Percentiles rank a stretch among this genome's conserved stretches.
Evolutionary conservation across 2,113 vertebrate genomes (phyloP).

Genomic region (Rhineura floridana): DNA sequence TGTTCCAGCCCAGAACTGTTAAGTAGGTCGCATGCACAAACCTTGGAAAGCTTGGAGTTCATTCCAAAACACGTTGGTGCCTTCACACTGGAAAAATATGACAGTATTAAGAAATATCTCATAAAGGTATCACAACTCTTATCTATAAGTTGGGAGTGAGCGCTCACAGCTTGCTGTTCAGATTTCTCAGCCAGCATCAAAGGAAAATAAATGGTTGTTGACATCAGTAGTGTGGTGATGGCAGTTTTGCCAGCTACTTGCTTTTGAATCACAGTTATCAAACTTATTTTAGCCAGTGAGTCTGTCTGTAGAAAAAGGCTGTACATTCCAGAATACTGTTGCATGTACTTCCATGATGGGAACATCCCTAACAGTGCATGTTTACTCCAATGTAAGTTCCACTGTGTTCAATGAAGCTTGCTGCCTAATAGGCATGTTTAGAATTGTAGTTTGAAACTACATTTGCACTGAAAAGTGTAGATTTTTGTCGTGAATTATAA

Average conservation of each 20-base stretch:
- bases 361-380: no score
- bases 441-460: no score
- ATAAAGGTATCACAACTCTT: conserved; percentile 83
- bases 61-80: conserved; percentile 88
- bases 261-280: neutral
- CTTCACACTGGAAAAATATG: conserved; percentile 89
- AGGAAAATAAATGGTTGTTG: neutral
- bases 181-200: neutral
- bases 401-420: neutral
- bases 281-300: neutral
- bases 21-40: conserved; percentile 88
- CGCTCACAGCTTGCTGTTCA: neutral
- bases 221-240: neutral
- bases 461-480: neutral
- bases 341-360: neutral
- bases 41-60: conserved; percentile 92
- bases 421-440: no score
- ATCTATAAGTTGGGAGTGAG: neutral
- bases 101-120: conserved; percentile 89
- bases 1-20: conserved; percentile 78
- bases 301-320: neutral
- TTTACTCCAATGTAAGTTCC: neutral
- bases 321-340: neutral
- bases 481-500: neutral
- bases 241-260: neutral